phyloP scores from a whole-genome alignment of 2,888 invertebrate species.

The Mellilla xanthometata region DNA sequence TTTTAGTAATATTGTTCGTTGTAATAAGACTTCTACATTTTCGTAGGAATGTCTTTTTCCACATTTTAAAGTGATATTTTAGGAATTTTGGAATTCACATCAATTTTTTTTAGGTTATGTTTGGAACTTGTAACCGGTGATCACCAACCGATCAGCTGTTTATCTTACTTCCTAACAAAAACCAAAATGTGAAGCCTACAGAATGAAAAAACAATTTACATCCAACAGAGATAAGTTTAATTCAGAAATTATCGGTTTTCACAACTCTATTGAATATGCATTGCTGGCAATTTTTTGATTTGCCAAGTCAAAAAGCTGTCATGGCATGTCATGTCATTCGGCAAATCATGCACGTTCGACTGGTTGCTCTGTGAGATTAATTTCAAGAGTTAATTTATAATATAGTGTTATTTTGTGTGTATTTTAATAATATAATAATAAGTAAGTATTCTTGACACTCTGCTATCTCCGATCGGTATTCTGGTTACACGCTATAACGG shows the following conservation, averaged over 20 bases:
- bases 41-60: conserved; percentile 34
- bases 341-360: conserved; percentile 62
- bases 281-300: conserved; percentile 29
- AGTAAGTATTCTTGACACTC: conserved; percentile 33
- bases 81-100: too few relatives aligned
- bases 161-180: too few relatives aligned
- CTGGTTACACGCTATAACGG: not conserved
- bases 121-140: too few relatives aligned
- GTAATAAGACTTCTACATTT: conserved; percentile 30
- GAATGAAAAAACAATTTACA: too few relatives aligned
- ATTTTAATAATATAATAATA: conserved; percentile 31
- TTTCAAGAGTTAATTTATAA: conserved; percentile 35
- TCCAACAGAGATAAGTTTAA: too few relatives aligned
- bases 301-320: not conserved
- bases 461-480: not conserved
- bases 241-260: conserved; percentile 26
- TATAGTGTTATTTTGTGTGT: conserved; percentile 31
- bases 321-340: conserved; percentile 49
- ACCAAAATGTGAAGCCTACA: not conserved
- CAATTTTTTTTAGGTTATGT: too few relatives aligned
- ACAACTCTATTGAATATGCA: not conserved
- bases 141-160: too few relatives aligned
- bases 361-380: conserved; percentile 42
- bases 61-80: conserved; percentile 31
- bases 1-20: conserved; percentile 31